Evolutionary conservation across 2,797 vertebrate species (phyloP), one percentile per base, ranked within the genome.

Genomic region (Triplophysa bombifrons): DNA sequence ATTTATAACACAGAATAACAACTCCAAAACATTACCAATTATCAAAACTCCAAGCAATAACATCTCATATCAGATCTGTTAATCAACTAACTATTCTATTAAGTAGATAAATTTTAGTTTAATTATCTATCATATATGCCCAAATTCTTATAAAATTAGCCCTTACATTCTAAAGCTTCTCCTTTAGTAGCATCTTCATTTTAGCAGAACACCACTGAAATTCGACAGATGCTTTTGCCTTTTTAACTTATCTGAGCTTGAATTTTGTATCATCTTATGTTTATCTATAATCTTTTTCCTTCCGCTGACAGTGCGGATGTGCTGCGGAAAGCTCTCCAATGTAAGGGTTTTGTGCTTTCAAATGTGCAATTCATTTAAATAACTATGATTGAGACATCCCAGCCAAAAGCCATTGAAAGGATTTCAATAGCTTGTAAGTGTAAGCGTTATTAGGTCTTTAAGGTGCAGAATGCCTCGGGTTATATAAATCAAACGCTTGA

Each of bases 261-360:
- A 72, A 69, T 46, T 22, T 70, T 61, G 63, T 19, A n/a, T 65
- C 66, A 34, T 63, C 38, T 17, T 38, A 17, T 41, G 38, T 63
- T 68, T 66, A n/a, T 66, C 20, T 51, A 61, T 68, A 63, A 12
- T 75, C 63, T 34, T 16, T 8, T 17, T 44, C 79, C 55, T 44
- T 53, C 66, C 72, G 30, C 70, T 61, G 60, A 60, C 69, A 67
- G 55, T 30, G 69, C 82, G 77, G 82, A 83, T 83, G 80, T 58
- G 44, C 27, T 50, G 65, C 65, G 73, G 58, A 61, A 64, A 80
- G 53, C 51, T 30, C 27, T 74, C 50, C 27, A 55, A 72, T 44
- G 76, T 56, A 51, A 66, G 63, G 48, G 56, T 48, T 67, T 71
- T 67, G 41, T 8, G 58, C 84, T 71, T 80, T 77, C 69, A 83